Conservation (phyloP, 2,797 vertebrate species). For the Danio jaintianensis region DNA sequence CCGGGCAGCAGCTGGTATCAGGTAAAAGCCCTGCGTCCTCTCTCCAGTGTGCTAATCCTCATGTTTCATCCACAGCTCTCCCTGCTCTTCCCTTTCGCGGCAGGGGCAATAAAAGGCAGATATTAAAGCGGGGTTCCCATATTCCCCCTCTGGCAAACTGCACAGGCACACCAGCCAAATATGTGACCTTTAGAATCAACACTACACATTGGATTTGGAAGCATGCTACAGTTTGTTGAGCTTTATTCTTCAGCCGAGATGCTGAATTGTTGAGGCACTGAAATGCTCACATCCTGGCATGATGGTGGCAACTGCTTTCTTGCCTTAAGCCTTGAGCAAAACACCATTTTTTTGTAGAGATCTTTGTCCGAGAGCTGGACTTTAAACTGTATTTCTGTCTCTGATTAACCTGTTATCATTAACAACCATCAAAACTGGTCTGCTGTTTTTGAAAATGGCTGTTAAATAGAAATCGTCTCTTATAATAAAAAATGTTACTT, state of each 20-base stretch:
- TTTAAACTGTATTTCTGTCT: neutral
- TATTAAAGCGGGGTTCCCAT: constrained; percentile 41
- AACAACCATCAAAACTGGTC: neutral
- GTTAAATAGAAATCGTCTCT: neutral
- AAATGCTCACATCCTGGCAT: constrained; percentile 42
- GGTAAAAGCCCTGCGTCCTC: constrained; percentile 79
- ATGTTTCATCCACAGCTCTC: neutral
- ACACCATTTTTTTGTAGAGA: neutral
- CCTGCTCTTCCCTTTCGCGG: constrained; percentile 1
- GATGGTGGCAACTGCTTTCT: constrained; percentile 36
- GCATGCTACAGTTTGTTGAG: constrained; percentile 55
- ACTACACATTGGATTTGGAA: constrained; percentile 50
- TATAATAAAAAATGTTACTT: constrained; percentile 1
- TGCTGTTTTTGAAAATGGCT: neutral
- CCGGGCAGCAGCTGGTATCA: constrained; percentile 89
- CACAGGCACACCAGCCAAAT: constrained; percentile 49
- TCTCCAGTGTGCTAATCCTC: constrained; percentile 7
- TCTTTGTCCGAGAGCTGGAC: neutral
- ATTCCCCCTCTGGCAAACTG: constrained; percentile 36
- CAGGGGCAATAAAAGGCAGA: constrained; percentile 14
- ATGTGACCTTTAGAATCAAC: constrained; percentile 57
- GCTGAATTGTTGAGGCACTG: constrained; percentile 45
- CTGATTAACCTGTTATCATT: constrained; percentile 6
- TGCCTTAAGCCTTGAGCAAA: neutral
- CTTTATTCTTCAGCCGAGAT: constrained; percentile 52